phyloP scores from a whole-genome alignment of 2,888 invertebrate genomes.

The Chironomus tentans region DNA sequence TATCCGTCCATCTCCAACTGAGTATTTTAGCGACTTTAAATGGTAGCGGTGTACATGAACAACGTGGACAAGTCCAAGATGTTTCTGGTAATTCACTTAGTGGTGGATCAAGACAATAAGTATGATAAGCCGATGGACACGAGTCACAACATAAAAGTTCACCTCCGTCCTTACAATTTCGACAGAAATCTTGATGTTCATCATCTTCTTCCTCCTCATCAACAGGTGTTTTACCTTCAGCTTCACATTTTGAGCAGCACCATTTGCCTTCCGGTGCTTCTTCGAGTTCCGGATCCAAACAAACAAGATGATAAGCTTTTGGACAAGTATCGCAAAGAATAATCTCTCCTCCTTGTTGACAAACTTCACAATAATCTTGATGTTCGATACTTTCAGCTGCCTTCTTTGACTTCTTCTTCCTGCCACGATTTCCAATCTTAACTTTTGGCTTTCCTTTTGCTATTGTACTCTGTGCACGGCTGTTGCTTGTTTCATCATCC shows the following conservation, averaged over 20 bases:
- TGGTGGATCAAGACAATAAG: slow-evolving; percentile 91
- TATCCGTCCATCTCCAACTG: slow-evolving; percentile 88
- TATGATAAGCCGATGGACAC: slow-evolving; percentile 94
- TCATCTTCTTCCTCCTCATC: slow-evolving; percentile 90
- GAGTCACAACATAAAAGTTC: slow-evolving; percentile 94
- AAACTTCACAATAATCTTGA: slow-evolving; percentile 98
- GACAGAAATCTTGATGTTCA: slow-evolving; percentile 95
- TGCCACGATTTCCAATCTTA: slow-evolving; percentile 82
- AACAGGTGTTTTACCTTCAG: slow-evolving; percentile 60
- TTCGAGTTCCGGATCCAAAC: slow-evolving; percentile 94
- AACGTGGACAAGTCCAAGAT: slow-evolving; percentile 97
- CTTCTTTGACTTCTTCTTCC: slow-evolving; percentile 79
- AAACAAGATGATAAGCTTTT: slow-evolving; percentile 96
- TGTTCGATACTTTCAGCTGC: slow-evolving; percentile 78
- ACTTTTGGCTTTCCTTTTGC: slow-evolving; percentile 68
- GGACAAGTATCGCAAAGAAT: slow-evolving; percentile 99
- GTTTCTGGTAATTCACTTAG: slow-evolving; percentile 88
- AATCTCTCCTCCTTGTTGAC: slow-evolving; percentile 99
- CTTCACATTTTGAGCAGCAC: slow-evolving; percentile 92
- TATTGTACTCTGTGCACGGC: slow-evolving; percentile 39
- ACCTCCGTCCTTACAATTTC: slow-evolving; percentile 96
- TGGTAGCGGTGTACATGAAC: slow-evolving; percentile 67
- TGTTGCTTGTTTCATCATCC: slow-evolving; percentile 39
- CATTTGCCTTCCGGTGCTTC: slow-evolving; percentile 97
- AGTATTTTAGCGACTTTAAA: slow-evolving; percentile 88